Evolutionary conservation across 2,113 vertebrate genomes (phyloP).

Genomic region (Melanocharis versteri): DNA sequence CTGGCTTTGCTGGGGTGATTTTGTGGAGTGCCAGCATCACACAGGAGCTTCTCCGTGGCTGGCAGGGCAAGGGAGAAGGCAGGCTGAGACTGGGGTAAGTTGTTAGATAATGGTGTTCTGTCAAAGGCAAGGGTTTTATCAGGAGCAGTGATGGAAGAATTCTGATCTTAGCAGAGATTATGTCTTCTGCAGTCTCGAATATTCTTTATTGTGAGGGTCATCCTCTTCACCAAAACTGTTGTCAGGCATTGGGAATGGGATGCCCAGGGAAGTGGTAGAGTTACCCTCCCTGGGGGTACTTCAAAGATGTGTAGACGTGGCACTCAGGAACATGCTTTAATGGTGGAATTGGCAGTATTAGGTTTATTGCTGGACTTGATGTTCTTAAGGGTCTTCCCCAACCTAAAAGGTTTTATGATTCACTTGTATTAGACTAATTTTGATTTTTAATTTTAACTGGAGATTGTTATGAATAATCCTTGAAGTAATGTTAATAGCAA

Average conservation of each 20-base stretch:
- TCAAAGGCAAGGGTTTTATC: neutral
- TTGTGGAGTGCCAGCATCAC: neutral
- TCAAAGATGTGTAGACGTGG: neutral
- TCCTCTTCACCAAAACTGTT: neutral
- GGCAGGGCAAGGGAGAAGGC: neutral
- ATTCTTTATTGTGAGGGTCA: neutral
- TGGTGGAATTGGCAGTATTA: neutral
- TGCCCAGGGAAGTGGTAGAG: neutral
- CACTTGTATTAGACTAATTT: neutral
- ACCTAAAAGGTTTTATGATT: neutral
- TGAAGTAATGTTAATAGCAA: neutral
- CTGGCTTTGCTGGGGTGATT: neutral
- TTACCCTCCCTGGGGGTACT: too few species aligned
- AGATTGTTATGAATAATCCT: neutral
- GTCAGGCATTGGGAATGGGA: neutral
- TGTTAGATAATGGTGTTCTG: neutral
- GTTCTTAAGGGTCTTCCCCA: neutral
- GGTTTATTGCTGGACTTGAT: neutral
- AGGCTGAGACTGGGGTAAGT: neutral
- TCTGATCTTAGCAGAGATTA: neutral
- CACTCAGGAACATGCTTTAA: neutral
- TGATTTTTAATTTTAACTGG: neutral
- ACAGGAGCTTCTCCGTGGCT: neutral
- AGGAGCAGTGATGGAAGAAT: neutral
- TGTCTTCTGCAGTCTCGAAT: neutral